These are phyloP conservation scores for Arctia plantaginis DNA, from an alignment of 2,888 invertebrate genomes.

Conservation along the genomic window DNA sequence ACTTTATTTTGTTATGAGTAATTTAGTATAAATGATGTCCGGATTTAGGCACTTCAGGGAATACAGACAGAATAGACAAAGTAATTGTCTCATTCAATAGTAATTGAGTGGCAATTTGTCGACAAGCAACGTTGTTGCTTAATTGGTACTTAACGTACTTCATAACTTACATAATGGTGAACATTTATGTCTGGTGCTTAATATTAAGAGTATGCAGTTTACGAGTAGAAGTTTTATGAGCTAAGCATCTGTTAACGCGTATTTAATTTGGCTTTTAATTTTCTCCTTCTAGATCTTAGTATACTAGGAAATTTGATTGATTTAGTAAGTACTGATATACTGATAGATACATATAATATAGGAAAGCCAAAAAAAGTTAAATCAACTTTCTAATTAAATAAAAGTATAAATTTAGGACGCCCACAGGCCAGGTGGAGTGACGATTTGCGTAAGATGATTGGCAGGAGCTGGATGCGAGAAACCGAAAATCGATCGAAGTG, in stretches of 20 bases:
- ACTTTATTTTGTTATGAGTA: background rate
- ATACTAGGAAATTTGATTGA: background rate
- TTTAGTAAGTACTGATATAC: too few relatives aligned
- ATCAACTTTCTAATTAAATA: too few relatives aligned
- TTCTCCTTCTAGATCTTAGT: background rate
- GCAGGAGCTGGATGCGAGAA: too few relatives aligned
- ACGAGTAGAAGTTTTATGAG: background rate
- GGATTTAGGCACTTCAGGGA: background rate
- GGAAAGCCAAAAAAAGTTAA: too few relatives aligned
- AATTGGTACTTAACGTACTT: conserved; percentile 11
- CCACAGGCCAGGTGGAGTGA: too few relatives aligned
- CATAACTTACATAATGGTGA: conserved; percentile 5
- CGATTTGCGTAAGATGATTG: too few relatives aligned
- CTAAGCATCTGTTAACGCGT: background rate
- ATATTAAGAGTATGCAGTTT: background rate
- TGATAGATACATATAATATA: too few relatives aligned
- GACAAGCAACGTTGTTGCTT: conserved; percentile 9
- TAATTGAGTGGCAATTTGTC: conserved; percentile 18
- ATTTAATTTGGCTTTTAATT: background rate
- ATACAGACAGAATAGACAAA: background rate
- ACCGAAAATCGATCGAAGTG: too few relatives aligned
- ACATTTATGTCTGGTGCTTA: background rate
- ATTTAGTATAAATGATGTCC: conserved; percentile 2
- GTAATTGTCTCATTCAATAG: conserved; percentile 18
- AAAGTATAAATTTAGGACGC: too few relatives aligned